Evolutionary conservation across 2,888 invertebrate genomes (phyloP).

Genomic region (Eucera pruinosa): DNA sequence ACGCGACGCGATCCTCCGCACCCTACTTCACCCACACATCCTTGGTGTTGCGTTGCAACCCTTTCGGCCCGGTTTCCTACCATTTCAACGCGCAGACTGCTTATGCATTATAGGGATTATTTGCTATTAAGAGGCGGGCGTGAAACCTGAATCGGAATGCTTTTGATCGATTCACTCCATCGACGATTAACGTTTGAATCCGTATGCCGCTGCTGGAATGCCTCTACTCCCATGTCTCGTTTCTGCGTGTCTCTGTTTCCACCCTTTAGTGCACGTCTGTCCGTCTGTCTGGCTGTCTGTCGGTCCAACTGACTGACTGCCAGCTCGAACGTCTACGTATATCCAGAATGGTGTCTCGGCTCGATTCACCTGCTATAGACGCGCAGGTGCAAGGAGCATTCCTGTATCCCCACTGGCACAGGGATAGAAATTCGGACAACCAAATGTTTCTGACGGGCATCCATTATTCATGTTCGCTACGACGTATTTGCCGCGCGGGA

Average conservation of each 20-base stretch:
- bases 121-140: constrained; percentile 66
- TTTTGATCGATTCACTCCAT: constrained; percentile 70
- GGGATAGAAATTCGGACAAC: constrained; percentile 39
- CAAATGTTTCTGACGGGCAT: constrained; percentile 63
- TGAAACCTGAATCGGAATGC: constrained; percentile 70
- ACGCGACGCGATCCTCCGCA: constrained; percentile 25
- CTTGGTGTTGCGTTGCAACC: not conserved
- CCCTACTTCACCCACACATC: not conserved
- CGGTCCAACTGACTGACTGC: constrained; percentile 17
- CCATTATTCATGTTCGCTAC: constrained; percentile 71
- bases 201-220: constrained; percentile 26
- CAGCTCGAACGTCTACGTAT: constrained; percentile 15
- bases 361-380: constrained; percentile 38
- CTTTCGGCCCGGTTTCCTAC: constrained; percentile 13
- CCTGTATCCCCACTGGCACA: constrained; percentile 26
- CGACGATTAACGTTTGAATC: constrained; percentile 61
- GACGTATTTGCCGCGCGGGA: constrained; percentile 48
- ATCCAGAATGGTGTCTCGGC: constrained; percentile 23
- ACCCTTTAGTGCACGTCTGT: not conserved
- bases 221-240: constrained; percentile 26
- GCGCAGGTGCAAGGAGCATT: constrained; percentile 53
- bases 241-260: constrained; percentile 8
- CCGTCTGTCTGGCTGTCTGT: constrained; percentile 23
- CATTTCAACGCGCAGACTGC: constrained; percentile 36
- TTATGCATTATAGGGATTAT: constrained; percentile 68